Evolutionary conservation across 2,888 invertebrate genomes (phyloP).

Genomic region (Lasioglossum lativentre): DNA sequence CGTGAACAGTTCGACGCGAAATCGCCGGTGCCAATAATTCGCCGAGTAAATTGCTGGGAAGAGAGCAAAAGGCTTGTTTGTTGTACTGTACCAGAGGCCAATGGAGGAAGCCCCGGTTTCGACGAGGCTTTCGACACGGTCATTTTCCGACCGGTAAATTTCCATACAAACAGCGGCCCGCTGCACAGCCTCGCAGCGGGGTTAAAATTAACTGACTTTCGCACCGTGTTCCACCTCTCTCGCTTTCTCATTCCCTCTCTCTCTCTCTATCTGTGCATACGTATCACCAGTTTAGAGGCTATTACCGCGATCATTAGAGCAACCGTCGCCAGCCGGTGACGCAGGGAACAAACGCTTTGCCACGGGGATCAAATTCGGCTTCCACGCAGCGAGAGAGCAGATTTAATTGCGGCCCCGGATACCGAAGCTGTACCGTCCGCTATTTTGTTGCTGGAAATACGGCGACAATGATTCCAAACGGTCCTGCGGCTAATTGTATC

Average conservation of each 20-base stretch:
- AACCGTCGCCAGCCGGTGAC: constrained; percentile 33
- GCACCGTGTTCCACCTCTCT: constrained; percentile 26
- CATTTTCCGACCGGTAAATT: constrained; percentile 80
- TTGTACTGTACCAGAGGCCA: constrained; percentile 2
- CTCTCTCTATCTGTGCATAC: constrained; percentile 42
- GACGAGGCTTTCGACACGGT: constrained; percentile 74
- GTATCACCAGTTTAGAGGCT: constrained; percentile 53
- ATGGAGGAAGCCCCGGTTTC: constrained; percentile 64
- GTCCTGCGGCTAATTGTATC: neutral
- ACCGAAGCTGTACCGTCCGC: neutral
- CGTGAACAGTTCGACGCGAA: constrained; percentile 18
- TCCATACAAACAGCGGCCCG: constrained; percentile 73
- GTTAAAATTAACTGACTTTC: constrained; percentile 70
- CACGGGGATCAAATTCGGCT: constrained; percentile 19
- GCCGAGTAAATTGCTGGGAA: constrained; percentile 58
- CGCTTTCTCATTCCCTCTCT: constrained; percentile 21
- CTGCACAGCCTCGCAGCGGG: constrained; percentile 51
- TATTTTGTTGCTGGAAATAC: neutral
- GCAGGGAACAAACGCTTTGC: neutral
- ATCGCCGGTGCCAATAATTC: constrained; percentile 61
- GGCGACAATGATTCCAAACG: neutral
- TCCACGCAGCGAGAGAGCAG: neutral
- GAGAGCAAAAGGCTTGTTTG: constrained; percentile 45
- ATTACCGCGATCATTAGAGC: constrained; percentile 54
- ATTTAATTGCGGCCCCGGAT: constrained; percentile 19